Conservation (phyloP, 2,888 invertebrate genomes). For the Coremacera marginata region DNA sequence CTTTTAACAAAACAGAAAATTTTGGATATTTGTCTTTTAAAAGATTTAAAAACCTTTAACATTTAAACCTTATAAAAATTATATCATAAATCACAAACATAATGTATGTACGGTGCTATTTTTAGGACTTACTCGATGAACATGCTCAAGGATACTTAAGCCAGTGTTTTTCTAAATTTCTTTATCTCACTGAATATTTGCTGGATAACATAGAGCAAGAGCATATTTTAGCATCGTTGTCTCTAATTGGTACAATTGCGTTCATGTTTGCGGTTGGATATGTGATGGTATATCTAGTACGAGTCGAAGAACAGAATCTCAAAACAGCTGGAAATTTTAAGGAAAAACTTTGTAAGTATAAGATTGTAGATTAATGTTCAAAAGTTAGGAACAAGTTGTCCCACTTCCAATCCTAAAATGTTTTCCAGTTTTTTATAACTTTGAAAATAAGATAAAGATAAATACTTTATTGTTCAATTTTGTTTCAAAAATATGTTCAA, state of each 20-base stretch:
- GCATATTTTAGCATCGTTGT: constrained; percentile 83
- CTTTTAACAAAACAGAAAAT: no score
- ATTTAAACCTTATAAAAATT: no score
- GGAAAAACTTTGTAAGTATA: constrained; percentile 57
- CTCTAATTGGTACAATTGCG: constrained; percentile 81
- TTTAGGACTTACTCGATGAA: constrained; percentile 82
- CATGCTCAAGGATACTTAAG: constrained; percentile 81
- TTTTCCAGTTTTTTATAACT: no score
- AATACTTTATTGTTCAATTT: no score
- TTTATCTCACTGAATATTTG: constrained; percentile 79
- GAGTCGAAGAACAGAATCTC: constrained; percentile 67
- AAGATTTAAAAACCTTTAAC: no score
- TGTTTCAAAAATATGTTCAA: no score
- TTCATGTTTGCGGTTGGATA: constrained; percentile 86
- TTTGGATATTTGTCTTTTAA: no score
- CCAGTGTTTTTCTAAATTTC: constrained; percentile 76
- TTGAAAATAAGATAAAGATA: no score
- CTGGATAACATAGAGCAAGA: constrained; percentile 81
- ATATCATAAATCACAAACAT: no score
- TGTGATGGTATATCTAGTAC: constrained; percentile 86
- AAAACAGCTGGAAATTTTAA: constrained; percentile 62
- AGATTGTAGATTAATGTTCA: neutral
- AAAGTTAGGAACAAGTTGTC: no score
- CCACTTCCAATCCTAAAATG: no score
- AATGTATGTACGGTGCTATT: constrained; percentile 8